Evolutionary conservation across 2,113 vertebrate genomes (phyloP).

Genomic region (Callipepla californica): DNA sequence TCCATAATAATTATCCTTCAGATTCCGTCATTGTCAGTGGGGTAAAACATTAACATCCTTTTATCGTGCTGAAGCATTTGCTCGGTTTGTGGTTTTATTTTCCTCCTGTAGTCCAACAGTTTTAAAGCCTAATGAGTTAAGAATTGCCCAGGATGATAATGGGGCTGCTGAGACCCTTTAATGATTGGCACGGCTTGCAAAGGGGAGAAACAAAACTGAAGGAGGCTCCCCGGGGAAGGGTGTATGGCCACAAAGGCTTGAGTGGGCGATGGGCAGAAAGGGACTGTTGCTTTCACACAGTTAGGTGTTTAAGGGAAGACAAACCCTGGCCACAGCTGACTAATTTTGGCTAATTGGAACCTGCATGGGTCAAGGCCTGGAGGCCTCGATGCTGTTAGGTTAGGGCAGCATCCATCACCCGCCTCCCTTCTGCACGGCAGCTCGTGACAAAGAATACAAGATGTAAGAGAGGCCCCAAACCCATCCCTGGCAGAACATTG

Average conservation of each 20-base stretch:
- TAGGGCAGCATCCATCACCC: constrained; percentile 69
- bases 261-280: constrained; percentile 40
- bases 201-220: constrained; percentile 62
- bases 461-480: neutral
- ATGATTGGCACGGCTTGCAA: constrained; percentile 74
- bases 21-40: neutral
- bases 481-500: neutral
- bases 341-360: constrained; percentile 88
- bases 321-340: constrained; percentile 76
- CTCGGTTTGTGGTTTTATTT: constrained; percentile 13
- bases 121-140: constrained; percentile 77
- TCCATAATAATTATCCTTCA: constrained; percentile 35
- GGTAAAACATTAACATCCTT: constrained; percentile 71
- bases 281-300: constrained; percentile 71
- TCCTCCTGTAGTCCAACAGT: constrained; percentile 41
- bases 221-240: constrained; percentile 50
- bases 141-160: constrained; percentile 68
- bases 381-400: constrained; percentile 64
- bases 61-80: constrained; percentile 32
- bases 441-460: neutral
- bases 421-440: neutral
- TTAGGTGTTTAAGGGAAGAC: constrained; percentile 74
- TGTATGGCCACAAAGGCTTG: constrained; percentile 45
- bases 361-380: constrained; percentile 77
- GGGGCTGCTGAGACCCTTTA: constrained; percentile 57